phyloP scores from a whole-genome alignment of 2,888 invertebrate species.

The Lobophora halterata region DNA sequence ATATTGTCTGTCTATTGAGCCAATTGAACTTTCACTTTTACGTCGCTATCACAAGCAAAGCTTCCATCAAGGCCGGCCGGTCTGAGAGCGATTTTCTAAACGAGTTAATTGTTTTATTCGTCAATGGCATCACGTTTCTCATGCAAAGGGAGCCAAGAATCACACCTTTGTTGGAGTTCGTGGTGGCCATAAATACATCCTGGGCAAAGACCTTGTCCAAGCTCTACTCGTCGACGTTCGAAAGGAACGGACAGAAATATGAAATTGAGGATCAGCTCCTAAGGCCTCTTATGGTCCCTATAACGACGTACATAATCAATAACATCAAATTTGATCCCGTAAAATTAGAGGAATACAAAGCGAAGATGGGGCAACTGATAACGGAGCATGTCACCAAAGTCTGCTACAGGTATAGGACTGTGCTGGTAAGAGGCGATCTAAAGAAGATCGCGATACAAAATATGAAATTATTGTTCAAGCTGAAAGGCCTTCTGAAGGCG shows the following conservation, averaged over 20 bases:
- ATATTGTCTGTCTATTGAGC: conserved; percentile 5
- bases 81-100: conserved; percentile 34
- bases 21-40: conserved; percentile 10
- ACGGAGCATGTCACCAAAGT: conserved; percentile 38
- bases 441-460: conserved; percentile 30
- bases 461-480: conserved; percentile 35
- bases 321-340: conserved; percentile 12
- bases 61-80: conserved; percentile 2
- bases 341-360: conserved; percentile 27
- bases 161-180: conserved; percentile 33
- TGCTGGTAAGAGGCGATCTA: conserved; percentile 29
- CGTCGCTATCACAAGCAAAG: conserved; percentile 9
- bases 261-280: conserved; percentile 41
- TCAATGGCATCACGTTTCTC: conserved; percentile 28
- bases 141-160: conserved; percentile 36
- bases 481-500: conserved; percentile 37
- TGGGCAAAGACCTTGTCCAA: conserved; percentile 36
- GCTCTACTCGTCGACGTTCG: conserved; percentile 33
- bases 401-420: conserved; percentile 29
- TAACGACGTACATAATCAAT: conserved; percentile 26
- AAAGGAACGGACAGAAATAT: conserved; percentile 40
- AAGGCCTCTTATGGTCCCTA: conserved; percentile 34
- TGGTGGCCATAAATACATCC: conserved; percentile 36
- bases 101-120: conserved; percentile 30
- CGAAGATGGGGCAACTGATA: conserved; percentile 29